Base-by-base conservation (phyloP, 2,113 vertebrate species). In the Xiphophorus couchianus region DNA sequence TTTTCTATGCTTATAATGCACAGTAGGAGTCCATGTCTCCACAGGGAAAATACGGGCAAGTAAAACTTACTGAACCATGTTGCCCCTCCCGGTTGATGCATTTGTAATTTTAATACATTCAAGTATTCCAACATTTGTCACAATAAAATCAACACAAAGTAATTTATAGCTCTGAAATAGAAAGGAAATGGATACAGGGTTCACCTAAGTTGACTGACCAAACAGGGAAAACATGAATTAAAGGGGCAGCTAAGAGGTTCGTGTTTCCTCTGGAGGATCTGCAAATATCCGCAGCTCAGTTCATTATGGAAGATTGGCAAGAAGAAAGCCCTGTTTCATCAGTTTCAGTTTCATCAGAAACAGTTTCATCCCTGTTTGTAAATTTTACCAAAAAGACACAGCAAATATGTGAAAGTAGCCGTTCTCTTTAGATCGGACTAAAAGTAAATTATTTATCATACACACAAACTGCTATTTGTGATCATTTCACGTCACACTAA, bases 1-100 rank as follows among this genome's bases (percentile, higher is more conserved):
- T 64, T 64, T 68, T n/a, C 42, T 29, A 48, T 28, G 2, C 14
- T 61, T 37, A 37, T 37, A 80, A 62, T 90, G 17, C 89, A 89
- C 5, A 30, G 27, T 7, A 60, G 14, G 25, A 29, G 1, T 25
- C 7, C 13, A 33, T 25, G 4, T 7, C 31, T 19, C n/a, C 17
- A 42, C 27, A 22, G 39, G 39, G 13, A 48, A 19, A 48, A 42
- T 11, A 33, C 17, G 9, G 14, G 15, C 3, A 12, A 27, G 54
- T 22, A 22, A 35, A 28, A n/a, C 22, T 6, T 7, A 44, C 61
- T 62, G 48, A 61, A 63, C 27, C 30, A 54, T 76, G 62, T 71
- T 28, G 63, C 62, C 62, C 8, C 17, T 48, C 15, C 25, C 62
- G 14, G 1, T 1, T 0, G 28, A 22, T 30, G 19, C 33, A 3